Base-by-base conservation (phyloP, 2,113 vertebrate genomes). In the Boulengeromyrus knoepffleri region DNA sequence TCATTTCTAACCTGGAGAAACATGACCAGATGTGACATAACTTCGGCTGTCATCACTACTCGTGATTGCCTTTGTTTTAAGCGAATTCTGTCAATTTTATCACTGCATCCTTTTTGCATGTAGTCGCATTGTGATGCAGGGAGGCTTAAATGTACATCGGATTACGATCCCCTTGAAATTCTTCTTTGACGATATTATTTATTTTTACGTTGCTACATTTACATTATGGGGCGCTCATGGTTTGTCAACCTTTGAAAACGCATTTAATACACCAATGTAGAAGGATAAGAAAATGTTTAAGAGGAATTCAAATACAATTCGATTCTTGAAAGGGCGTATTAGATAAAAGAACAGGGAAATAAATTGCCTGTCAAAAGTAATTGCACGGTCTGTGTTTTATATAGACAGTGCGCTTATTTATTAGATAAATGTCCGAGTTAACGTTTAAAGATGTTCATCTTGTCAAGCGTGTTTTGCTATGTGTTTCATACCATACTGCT, bases 361-460 rank as follows among this genome's bases (percentile, higher is more conserved):
- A 53, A 87, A 53, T 31, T 53, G 47, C 17, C 85, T 87, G 85
- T 87, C 85, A 56, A 53, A 87, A 52, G 27, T 87, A 87, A 87
- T n/a, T 53, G 49, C 85, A 31, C 27, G n/a, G 24, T 31, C 45
- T 36, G 49, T 47, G 42, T 85, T 85, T 47, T 47, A 85, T 85
- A 85, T 85, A 85, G 83, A 85, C 83, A 85, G 83, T 47, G 83
- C 83, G 85, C n/a, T 87, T 52, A 49, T 87, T 45, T 87, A 87
- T 87, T 53, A n/a, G 85, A 87, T 53, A 53, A 87, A 87, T 53
- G 85, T 53, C 27, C 49, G 47, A 87, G 27, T 53, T 36, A 36
- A 87, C 27, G 50, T 87, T 53, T 39, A 53, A 87, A 53, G 49
- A 53, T 87, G n/a, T 27, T 52, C 47, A 12, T 87, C 85, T 49